These are phyloP conservation scores for Himalopsyche kuldschensis DNA, from an alignment of 2,888 invertebrate genomes.

Conservation along the genomic window DNA sequence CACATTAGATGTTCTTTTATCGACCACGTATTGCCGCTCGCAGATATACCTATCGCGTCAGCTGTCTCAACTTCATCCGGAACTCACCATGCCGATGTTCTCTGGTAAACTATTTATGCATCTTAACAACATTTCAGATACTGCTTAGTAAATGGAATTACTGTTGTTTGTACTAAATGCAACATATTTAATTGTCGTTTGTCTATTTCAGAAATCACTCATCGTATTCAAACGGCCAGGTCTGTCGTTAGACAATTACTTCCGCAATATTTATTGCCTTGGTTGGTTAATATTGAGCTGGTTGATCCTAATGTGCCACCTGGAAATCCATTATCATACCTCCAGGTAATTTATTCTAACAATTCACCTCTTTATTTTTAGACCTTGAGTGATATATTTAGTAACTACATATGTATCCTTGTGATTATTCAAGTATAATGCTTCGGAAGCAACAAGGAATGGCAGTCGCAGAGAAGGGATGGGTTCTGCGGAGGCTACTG, in stretches of 20 bases:
- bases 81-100: conserved; percentile 99
- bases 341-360: conserved; percentile 63
- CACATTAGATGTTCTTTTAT: conserved; percentile 83
- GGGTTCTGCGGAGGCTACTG: conserved; percentile 98
- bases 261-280: conserved; percentile 90
- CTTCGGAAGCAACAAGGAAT: conserved; percentile 64
- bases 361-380: too few relatives aligned
- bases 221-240: conserved; percentile 93
- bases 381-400: too few relatives aligned
- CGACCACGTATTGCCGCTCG: conserved; percentile 87
- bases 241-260: conserved; percentile 89
- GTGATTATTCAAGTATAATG: conserved; percentile 58
- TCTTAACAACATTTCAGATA: neutral
- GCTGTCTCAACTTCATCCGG: conserved; percentile 91
- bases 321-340: conserved; percentile 79
- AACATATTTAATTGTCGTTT: neutral
- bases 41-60: conserved; percentile 92
- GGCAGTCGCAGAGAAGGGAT: conserved; percentile 86
- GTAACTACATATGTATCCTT: neutral
- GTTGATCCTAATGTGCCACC: conserved; percentile 97
- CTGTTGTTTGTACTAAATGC: too few relatives aligned
- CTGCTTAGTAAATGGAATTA: too few relatives aligned
- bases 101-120: conserved; percentile 69
- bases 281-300: conserved; percentile 98
- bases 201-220: conserved; percentile 84